A percentile compares a stretch with the other conserved stretches of the same genome.
Conservation (phyloP, 1,140 invertebrate species). For the Drosophila rufa region DNA sequence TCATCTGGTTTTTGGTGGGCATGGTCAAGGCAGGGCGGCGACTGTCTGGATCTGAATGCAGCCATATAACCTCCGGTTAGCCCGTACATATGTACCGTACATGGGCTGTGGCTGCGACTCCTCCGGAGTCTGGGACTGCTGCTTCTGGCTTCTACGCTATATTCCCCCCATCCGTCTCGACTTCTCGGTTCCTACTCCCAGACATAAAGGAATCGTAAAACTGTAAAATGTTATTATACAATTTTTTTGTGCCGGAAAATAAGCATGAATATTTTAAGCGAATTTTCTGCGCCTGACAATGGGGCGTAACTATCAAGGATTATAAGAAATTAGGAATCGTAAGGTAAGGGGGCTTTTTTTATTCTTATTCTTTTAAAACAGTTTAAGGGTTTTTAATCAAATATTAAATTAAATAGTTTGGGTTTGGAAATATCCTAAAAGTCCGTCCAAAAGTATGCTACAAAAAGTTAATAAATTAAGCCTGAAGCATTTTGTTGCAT, state of each 20-base stretch:
- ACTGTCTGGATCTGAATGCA: slow-evolving; percentile 52
- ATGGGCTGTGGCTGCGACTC: slow-evolving; percentile 56
- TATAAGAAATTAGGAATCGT: slow-evolving; percentile 10
- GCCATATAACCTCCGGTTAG: slow-evolving; percentile 15
- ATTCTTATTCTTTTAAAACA: background rate
- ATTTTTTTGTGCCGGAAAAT: slow-evolving; percentile 63
- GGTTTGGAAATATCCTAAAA: too few species aligned
- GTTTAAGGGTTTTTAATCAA: too few species aligned
- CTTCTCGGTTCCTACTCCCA: slow-evolving; percentile 21
- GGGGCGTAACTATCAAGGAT: slow-evolving; percentile 5
- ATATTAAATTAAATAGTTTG: too few species aligned
- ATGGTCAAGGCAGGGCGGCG: slow-evolving; percentile 75
- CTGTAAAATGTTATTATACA: slow-evolving; percentile 80
- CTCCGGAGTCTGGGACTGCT: slow-evolving; percentile 8
- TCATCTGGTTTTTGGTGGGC: slow-evolving; percentile 62
- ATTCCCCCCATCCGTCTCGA: slow-evolving; percentile 2
- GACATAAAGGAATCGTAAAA: slow-evolving; percentile 77
- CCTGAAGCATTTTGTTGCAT: too few species aligned
- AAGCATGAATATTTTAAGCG: slow-evolving; percentile 27
- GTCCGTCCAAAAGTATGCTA: too few species aligned
- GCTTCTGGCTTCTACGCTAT: slow-evolving; percentile 13
- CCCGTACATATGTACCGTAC: slow-evolving; percentile 53
- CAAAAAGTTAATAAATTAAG: too few species aligned
- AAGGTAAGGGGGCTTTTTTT: too few species aligned
- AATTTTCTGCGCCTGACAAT: slow-evolving; percentile 3